Evolutionary conservation across 2,888 invertebrate genomes (phyloP), one percentile per base, ranked within the genome.

Genomic region (Desoria tigrina): DNA sequence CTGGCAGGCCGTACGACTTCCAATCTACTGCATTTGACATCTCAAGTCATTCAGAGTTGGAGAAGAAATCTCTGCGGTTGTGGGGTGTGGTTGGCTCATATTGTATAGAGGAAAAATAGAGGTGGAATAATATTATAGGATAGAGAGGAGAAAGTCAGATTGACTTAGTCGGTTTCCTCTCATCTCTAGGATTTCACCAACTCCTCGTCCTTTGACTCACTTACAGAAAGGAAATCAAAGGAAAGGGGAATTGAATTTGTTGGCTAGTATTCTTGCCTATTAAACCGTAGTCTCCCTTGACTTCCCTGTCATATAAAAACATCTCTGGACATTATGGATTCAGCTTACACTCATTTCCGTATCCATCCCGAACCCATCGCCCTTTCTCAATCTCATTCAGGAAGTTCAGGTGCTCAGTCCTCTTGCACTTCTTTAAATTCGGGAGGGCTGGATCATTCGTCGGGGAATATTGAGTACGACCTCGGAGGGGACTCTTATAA

Each of bases 281-380:
- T 59, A 62, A 63, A 32, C 51, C 61, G 45, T 49, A 61, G 23
- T 51, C 56, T 54, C 32, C 55, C 57, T 51, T 49, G 60, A 24
- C 57, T 58, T 27, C 51, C 53, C 27, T 32, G 9, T 28, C 27
- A 39, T 62, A 65, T 62, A 65, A 65, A 65, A 65, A 63, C 39
- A 37, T n/a, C 39, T 55, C 37, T 28, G 57, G 63, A 63, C 64
- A 65, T 37, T 14, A 68, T 68, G 68, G 68, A 68, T 24, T 62
- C 65, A 21, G 51, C 63, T 63, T 68, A 68, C 57, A 65, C 49
- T 58, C 68, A 68, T 65, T 68, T 68, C 60, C 65, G 63, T 39
- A 62, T 65, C 55, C 64, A 62, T 60, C 61, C 66, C 42, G 66
- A 66, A 50, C 51, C 56, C 59, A 54, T 49, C 59, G 37, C 51